Base-by-base conservation (phyloP, 1,140 invertebrate species). In the Hyposmocoma kahamanoa region DNA sequence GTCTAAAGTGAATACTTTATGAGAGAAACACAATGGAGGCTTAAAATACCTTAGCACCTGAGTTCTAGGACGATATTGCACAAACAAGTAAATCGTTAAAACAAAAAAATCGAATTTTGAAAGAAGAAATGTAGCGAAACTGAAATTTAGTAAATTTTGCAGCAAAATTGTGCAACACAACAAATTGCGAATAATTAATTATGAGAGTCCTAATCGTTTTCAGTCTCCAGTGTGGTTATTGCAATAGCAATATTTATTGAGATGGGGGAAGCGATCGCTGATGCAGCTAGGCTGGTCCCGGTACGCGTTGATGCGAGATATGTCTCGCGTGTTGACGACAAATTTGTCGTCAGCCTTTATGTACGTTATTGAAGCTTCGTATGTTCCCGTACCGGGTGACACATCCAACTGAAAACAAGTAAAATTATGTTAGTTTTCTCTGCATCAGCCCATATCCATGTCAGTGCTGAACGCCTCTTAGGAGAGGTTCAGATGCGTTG, bases 291-390 rank as follows among this genome's bases (percentile, higher is more conserved):
- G 75, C 24, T 82, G 73, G 26, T 75, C 48, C 26, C 66, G 64
- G 32, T 82, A 82, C 20, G 91, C 92, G 72, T 98, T 98, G 24
- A 95, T 93, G 51, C 96, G 88, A 48, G 95, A 97, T 1, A 98
- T 92, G 64, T 97, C 92, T 10, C 90, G 88, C 24, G 92, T 88
- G 72, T 92, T 92, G 1, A 94, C 85, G 1, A 83, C 78, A 56
- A 94, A 93, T 30, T 60, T 82, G 19, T 91, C 88, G 8, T 87
- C 88, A 1, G 84, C 71, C 1, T 90, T 63, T 46, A 91, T 83
- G 66, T 96, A 91, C 5, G 80, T 87, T 20, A 97, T 84, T 10
- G 95, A 94, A 0, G 91, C 94, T 87, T 95, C 93, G 78, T 93
- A 98, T 0, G 93, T 74, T 0, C 91, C 95, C 9, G 89, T 71